phyloP scores from a whole-genome alignment of 23 tunicate species.

The Halocynthia roretzi region DNA sequence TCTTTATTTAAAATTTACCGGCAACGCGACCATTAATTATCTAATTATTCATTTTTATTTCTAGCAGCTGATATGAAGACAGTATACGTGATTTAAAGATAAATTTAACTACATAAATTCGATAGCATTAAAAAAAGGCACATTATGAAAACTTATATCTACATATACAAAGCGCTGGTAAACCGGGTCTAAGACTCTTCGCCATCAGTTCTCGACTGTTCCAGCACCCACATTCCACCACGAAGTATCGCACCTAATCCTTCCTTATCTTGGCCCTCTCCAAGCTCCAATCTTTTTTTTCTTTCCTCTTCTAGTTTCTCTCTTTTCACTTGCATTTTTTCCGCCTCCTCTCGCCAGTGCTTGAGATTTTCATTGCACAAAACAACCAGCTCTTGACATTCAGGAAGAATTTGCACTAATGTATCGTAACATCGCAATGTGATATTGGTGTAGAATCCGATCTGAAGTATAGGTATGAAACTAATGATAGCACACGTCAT shows the following conservation, averaged over 20 bases:
- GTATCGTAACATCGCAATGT: slow-evolving; percentile 58
- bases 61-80: too few relatives aligned
- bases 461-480: not conserved
- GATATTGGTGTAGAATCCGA: slow-evolving; percentile 73
- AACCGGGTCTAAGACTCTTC: too few relatives aligned
- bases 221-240: slow-evolving; percentile 59
- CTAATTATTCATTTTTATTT: too few relatives aligned
- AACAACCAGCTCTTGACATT: slow-evolving; percentile 35
- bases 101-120: too few relatives aligned
- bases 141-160: too few relatives aligned
- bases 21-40: too few relatives aligned
- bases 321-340: slow-evolving; percentile 11
- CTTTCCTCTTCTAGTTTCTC: slow-evolving; percentile 24
- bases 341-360: slow-evolving; percentile 67
- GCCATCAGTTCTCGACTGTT: slow-evolving; percentile 23
- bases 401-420: slow-evolving; percentile 52
- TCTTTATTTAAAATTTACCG: too few relatives aligned
- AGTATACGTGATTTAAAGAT: too few relatives aligned
- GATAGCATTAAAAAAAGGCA: too few relatives aligned
- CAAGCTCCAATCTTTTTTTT: not conserved
- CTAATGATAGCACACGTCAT: not conserved
- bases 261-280: slow-evolving; percentile 10
- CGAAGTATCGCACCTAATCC: slow-evolving; percentile 32
- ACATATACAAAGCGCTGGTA: too few relatives aligned
- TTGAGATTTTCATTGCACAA: slow-evolving; percentile 52